Conservation (phyloP, 2,888 invertebrate genomes). For the Oeneis ivallda region DNA sequence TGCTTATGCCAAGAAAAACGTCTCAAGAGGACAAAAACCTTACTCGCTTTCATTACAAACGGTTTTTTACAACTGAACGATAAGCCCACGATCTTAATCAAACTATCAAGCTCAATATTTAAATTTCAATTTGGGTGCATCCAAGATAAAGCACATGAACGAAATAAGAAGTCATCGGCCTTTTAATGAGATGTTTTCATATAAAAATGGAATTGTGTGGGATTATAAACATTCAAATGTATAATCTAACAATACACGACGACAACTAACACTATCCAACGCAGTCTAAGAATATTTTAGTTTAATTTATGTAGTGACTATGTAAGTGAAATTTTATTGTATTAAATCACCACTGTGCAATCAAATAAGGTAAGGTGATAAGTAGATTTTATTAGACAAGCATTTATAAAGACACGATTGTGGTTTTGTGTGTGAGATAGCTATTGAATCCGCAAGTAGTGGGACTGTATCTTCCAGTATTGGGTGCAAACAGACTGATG, state of each 20-base stretch:
- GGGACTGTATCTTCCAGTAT: too few species aligned
- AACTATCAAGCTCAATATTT: constrained; percentile 33
- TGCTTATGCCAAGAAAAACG: neutral
- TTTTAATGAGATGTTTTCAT: constrained; percentile 53
- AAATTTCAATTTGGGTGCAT: constrained; percentile 33
- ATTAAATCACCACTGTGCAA: neutral
- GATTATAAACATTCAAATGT: constrained; percentile 46
- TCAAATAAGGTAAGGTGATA: constrained; percentile 9
- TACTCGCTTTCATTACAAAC: constrained; percentile 1
- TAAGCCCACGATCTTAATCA: constrained; percentile 21
- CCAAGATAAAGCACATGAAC: constrained; percentile 37
- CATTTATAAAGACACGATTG: neutral
- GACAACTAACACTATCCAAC: constrained; percentile 9
- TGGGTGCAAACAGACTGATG: too few species aligned
- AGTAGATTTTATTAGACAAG: neutral
- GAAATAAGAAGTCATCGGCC: constrained; percentile 52
- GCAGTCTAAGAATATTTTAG: constrained; percentile 26
- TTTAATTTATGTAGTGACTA: constrained; percentile 15
- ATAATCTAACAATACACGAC: constrained; percentile 34
- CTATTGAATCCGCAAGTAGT: neutral
- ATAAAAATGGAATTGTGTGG: constrained; percentile 47
- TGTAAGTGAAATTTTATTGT: constrained; percentile 18
- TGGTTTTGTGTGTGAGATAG: neutral
- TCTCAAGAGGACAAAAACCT: constrained; percentile 6
- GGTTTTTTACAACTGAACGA: neutral